Conservation (phyloP, 2,113 vertebrate species). For the Onychorhynchus coronatus region DNA sequence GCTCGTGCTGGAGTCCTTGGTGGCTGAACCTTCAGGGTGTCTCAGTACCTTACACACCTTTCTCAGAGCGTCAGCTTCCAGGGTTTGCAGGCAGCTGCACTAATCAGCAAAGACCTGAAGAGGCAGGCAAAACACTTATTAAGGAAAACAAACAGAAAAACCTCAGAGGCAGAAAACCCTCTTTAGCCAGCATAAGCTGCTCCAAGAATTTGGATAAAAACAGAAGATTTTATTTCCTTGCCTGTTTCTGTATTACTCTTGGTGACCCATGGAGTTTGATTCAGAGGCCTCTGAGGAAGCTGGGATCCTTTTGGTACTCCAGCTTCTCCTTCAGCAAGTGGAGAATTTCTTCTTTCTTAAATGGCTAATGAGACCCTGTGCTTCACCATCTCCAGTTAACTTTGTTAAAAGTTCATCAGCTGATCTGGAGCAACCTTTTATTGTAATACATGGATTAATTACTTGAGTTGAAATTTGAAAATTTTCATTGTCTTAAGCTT, state of each 20-base stretch:
- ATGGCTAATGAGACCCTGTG: background rate
- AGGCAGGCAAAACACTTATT: background rate
- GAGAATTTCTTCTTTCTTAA: background rate
- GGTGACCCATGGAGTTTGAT: background rate
- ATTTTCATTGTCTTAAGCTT: background rate
- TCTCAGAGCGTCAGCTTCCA: background rate
- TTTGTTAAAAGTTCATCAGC: background rate
- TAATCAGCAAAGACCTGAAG: background rate
- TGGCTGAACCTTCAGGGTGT: background rate
- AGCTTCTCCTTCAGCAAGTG: background rate
- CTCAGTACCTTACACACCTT: background rate
- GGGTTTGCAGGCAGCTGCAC: background rate
- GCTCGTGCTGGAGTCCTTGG: background rate
- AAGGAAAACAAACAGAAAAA: background rate
- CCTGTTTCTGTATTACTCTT: background rate
- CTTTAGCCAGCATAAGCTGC: background rate
- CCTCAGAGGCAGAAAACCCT: background rate
- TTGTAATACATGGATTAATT: background rate
- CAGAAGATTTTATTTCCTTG: background rate
- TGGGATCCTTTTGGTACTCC: background rate
- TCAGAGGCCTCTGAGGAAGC: background rate
- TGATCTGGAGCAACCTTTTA: background rate
- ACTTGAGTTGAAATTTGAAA: background rate
- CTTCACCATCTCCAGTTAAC: background rate
- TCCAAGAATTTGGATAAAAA: background rate